Base-by-base conservation (phyloP, 2,113 vertebrate species). In the Microcebus griseorufus region DNA sequence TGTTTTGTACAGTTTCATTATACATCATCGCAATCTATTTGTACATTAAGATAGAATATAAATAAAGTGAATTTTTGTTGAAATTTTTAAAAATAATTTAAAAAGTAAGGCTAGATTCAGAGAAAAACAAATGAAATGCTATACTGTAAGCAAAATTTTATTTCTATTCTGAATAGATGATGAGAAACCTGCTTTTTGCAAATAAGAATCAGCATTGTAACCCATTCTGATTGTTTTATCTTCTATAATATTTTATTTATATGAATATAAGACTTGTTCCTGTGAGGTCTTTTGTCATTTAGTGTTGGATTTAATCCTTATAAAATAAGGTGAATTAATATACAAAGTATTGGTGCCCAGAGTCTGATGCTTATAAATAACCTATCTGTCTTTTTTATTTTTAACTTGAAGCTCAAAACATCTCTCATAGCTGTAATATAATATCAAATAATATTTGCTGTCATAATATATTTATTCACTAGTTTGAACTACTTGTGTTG, bases 391-490 rank as follows among this genome's bases (percentile, higher is more conserved):
- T 73, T 95, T 88, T 95, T 91, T 69, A 95, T 62, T 96, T 97
- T 97, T 95, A 70, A 93, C 83, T 51, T 89, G 85, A 23, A 42
- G 85, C 67, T 76, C 51, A 96, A 96, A 95, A n/a, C 51, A 97
- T 90, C 70, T 94, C 73, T 96, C 69, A 70, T 88, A 96, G 94
- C 60, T 95, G 23, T 91, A 94, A 51, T 83, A 95, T 14, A 95
- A n/a, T 72, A 96, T 91, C 48, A 89, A 98, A 90, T 97, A 95
- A 92, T 97, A 97, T 94, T 90, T 72, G 60, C 90, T 97, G 89
- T 88, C 67, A 92, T 67, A 93, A 97, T 78, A 83, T 95, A 97
- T 97, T 98, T 98, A 98, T 97, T 97, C 94, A 98, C 83, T 97
- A 58, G 55, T 87, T 96, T 96, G 79, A 98, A 73, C 90, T 96